A percentile compares a stretch with the other conserved stretches of the same genome.
phyloP scores from a whole-genome alignment of 2,113 vertebrate species.

The Paramormyrops kingsleyae region DNA sequence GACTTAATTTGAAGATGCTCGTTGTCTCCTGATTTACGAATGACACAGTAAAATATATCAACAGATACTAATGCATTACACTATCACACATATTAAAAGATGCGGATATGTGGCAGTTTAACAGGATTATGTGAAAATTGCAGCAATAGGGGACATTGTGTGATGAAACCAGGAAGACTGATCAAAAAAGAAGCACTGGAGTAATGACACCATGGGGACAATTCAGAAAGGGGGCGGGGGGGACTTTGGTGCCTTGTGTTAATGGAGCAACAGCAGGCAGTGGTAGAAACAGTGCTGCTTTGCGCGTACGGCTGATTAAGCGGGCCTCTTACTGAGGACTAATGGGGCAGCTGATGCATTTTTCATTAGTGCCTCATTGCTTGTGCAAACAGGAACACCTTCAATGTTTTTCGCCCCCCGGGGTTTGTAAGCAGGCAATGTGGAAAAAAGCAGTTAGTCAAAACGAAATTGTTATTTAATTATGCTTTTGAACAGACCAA shows the following conservation, averaged over 20 bases:
- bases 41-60: neutral
- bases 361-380: slow-evolving; percentile 42
- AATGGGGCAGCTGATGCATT: slow-evolving; percentile 34
- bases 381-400: slow-evolving; percentile 33
- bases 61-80: neutral
- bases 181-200: neutral
- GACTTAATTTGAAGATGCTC: neutral
- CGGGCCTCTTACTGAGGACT: slow-evolving; percentile 26
- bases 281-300: neutral
- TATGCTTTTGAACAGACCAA: slow-evolving; percentile 38
- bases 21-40: neutral
- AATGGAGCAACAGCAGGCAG: slow-evolving; percentile 19
- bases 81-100: neutral
- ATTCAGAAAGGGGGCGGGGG: neutral
- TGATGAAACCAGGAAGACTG: neutral
- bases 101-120: neutral
- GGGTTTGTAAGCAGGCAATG: slow-evolving; percentile 22
- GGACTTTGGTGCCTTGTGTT: neutral
- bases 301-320: slow-evolving; percentile 14
- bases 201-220: slow-evolving; percentile 1
- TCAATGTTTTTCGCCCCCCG: slow-evolving; percentile 2
- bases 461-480: slow-evolving; percentile 48
- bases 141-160: neutral
- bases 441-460: slow-evolving; percentile 46
- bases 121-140: neutral